Evolutionary conservation across 2,113 vertebrate genomes (phyloP), one percentile per base, ranked within the genome.

Genomic region (Cranoglanis bouderius): DNA sequence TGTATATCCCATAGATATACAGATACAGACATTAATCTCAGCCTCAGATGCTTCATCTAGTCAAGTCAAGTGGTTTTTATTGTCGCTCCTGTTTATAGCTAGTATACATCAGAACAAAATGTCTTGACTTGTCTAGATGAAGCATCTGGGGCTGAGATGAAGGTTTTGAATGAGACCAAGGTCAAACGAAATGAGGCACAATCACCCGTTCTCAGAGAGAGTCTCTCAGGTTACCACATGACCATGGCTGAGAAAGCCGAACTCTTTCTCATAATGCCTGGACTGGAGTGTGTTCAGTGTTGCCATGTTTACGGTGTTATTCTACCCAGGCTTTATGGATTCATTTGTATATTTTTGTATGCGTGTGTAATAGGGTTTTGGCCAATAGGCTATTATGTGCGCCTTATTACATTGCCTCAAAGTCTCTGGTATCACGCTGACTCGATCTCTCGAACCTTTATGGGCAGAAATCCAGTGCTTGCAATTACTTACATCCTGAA

Each of bases 281-380:
- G 43, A 26, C 13, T 85, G 84, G 75, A 51, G 12, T 59, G 57
- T 61, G 85, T 82, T 74, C 72, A 14, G 29, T 87, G 91, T 95
- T 93, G 90, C 89, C 88, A 92, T 94, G 92, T 91, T 91, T 91
- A 67, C 92, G 13, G 35, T 70, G 72, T 82, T 72, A 21, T 84
- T 77, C 75, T 72, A 85, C 70, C 72, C 38, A 38, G 82, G 65
- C 65, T 75, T 63, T 51, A 53, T 53, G 57, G 75, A 38, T 89
- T 35, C 75, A 67, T 67, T 65, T 85, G 84, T 85, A 67, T 77
- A 82, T 63, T 89, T 83, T 32, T 8, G 16, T 72, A 43, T 24
- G 35, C 12, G 7, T 74, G 53, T 67, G 57, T 82, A 74, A 89
- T 74, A 77, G 29, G 12, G n/a, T 63, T 87, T 83, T 77, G 53